Percentiles rank a stretch among this genome's conserved stretches.
Conservation (phyloP, 2,797 vertebrate genomes). For the Acipenser ruthenus region DNA sequence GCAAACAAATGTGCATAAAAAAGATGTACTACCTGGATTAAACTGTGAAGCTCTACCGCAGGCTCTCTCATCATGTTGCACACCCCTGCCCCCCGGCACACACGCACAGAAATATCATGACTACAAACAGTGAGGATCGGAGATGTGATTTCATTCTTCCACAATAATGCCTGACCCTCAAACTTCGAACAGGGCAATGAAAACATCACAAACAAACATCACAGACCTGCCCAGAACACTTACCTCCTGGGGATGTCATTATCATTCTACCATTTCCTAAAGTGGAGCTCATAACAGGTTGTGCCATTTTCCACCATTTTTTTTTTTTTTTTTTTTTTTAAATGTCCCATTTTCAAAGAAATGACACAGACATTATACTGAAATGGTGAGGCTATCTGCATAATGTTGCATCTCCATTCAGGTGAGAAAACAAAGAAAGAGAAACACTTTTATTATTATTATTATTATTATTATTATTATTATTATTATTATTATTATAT, state of each 20-base stretch:
- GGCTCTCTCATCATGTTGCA: too few relatives aligned
- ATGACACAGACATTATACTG: slow-evolving; percentile 17
- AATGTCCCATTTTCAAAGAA: slow-evolving; percentile 47
- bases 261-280: slow-evolving; percentile 52
- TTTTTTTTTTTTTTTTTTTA: slow-evolving; percentile 26
- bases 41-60: too few relatives aligned
- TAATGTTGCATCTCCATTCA: slow-evolving; percentile 14
- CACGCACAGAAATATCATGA: too few relatives aligned
- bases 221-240: slow-evolving; percentile 31
- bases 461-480: too few relatives aligned
- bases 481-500: too few relatives aligned
- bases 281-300: slow-evolving; percentile 55
- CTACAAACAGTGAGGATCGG: too few relatives aligned
- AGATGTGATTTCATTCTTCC: slow-evolving; percentile 31
- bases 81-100: too few relatives aligned
- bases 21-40: too few relatives aligned
- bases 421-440: neutral
- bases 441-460: too few relatives aligned
- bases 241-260: slow-evolving; percentile 63
- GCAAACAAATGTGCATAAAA: too few relatives aligned
- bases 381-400: slow-evolving; percentile 25
- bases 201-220: neutral
- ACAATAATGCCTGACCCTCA: slow-evolving; percentile 33
- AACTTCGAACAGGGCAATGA: slow-evolving; percentile 25
- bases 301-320: slow-evolving; percentile 49